A percentile compares a stretch with the other conserved stretches of the same genome.
Conservation (phyloP, 2,888 invertebrate genomes). For the Drosophila antonietae region DNA sequence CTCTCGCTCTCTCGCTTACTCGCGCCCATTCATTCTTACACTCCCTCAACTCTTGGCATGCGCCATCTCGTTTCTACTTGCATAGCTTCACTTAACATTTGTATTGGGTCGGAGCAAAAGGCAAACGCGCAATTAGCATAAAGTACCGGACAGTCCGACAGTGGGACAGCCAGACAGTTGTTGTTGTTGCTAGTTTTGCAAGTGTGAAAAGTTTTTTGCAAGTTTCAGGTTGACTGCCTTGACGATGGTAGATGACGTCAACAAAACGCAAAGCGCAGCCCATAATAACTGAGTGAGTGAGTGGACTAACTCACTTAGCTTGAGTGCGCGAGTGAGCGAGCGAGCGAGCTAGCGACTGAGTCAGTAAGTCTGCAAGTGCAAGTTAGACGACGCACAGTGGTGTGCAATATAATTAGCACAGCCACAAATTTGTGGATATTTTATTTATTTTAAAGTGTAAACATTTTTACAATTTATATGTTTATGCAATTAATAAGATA, state of each 20-base stretch:
- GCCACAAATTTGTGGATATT: neutral
- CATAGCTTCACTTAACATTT: conserved; percentile 55
- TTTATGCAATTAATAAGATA: neutral
- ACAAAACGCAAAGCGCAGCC: conserved; percentile 38
- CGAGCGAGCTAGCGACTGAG: conserved; percentile 10
- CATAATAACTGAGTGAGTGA: conserved; percentile 30
- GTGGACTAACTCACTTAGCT: conserved; percentile 14
- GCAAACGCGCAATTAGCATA: conserved; percentile 77
- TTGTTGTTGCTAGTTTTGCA: conserved; percentile 30
- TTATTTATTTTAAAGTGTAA: neutral
- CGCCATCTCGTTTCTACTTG: conserved; percentile 8
- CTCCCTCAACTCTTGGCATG: neutral
- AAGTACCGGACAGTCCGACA: conserved; percentile 51
- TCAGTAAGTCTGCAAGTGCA: conserved; percentile 21
- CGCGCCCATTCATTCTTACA: neutral
- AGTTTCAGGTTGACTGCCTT: conserved; percentile 62
- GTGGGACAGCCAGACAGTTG: conserved; percentile 8
- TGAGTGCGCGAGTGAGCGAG: conserved; percentile 3
- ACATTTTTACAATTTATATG: neutral
- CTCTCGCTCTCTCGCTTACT: conserved; percentile 2
- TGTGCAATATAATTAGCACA: conserved; percentile 2
- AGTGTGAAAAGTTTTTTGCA: conserved; percentile 60
- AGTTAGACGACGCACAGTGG: conserved; percentile 10
- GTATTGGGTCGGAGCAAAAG: conserved; percentile 61
- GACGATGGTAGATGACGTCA: conserved; percentile 21